A percentile compares a stretch with the other conserved stretches of the same genome.
phyloP scores from a whole-genome alignment of 2,888 invertebrate genomes.

The Tolmerus cingulatus region DNA sequence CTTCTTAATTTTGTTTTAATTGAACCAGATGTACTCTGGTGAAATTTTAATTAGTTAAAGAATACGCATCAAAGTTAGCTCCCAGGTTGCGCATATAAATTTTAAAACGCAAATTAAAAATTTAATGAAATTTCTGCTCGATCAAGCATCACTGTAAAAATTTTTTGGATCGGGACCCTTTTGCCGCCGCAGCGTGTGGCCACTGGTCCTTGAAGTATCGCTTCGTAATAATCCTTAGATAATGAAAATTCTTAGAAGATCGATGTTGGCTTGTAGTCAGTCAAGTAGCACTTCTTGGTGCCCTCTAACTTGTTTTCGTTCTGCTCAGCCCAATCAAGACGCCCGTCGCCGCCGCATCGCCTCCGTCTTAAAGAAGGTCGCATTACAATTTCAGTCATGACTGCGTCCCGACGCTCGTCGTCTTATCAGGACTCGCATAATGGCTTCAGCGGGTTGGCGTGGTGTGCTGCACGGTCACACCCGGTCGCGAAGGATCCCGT shows the following conservation, averaged over 20 bases:
- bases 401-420: neutral
- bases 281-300: neutral
- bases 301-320: neutral
- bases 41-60: constrained; percentile 33
- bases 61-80: constrained; percentile 17
- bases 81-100: constrained; percentile 5
- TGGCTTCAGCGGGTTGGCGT: neutral
- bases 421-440: neutral
- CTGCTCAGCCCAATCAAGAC: neutral
- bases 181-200: neutral
- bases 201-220: constrained; percentile 25
- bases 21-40: constrained; percentile 15
- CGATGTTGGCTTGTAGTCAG: neutral
- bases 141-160: constrained; percentile 17
- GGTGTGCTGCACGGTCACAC: neutral
- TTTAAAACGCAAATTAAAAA: constrained; percentile 26
- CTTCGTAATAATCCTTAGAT: constrained; percentile 14
- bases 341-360: neutral
- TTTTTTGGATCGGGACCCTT: neutral
- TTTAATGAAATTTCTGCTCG: constrained; percentile 39
- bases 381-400: neutral
- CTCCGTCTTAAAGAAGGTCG: neutral
- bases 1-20: constrained; percentile 34
- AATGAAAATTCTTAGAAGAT: neutral
- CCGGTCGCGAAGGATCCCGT: neutral